Evolutionary conservation across 64 coral and sea anemone genomes (phyloP), one percentile per base, ranked within the genome.

Genomic region (Trachythela sp.): DNA sequence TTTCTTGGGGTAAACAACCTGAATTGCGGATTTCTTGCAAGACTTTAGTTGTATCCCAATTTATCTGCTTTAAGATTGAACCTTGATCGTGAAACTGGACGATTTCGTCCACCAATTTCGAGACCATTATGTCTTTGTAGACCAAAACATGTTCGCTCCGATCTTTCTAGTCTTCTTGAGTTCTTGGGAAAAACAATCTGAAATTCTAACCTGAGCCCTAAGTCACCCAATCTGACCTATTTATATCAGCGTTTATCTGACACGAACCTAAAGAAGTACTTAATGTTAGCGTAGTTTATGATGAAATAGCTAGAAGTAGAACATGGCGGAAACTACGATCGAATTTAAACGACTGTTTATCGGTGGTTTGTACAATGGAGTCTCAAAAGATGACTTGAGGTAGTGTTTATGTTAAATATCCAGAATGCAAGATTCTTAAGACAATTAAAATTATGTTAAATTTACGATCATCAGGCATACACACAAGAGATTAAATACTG

Each of bases 71-170:
- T 39, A 99, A 51, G 45, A 99, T 89, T 13, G 91, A 83, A 13
- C 90, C 89, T 49, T 95, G 96, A 39, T 99, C 96, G 37, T 99
- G 96, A 89, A 99, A 99, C 76, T 99, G 92, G 32, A 88, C 87
- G 67, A 99, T 99, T 41, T 99, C 96, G 86, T 99, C 93, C 8
- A 94, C 93, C 48, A 99, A 86, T 71, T 99, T 99, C 31, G 95
- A 91, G 50, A 93, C 89, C 93, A 95, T 99, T 24, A 0, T 70
- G 26, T 8, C 22, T 9, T 80, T 9, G 75, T 13, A 11, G 75
- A 80, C 11, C 33, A 3, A 80, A 80, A 37, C 75, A 80, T 80
- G 31, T 39, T 80, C 75, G 75, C 27, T 18, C 34, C 35, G 37
- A 80, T 37, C 30, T 34, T 17, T 35, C 14, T 64, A 20, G 56